Evolutionary conservation across 2,797 vertebrate genomes (phyloP).

Genomic region (Syngnathus acus): DNA sequence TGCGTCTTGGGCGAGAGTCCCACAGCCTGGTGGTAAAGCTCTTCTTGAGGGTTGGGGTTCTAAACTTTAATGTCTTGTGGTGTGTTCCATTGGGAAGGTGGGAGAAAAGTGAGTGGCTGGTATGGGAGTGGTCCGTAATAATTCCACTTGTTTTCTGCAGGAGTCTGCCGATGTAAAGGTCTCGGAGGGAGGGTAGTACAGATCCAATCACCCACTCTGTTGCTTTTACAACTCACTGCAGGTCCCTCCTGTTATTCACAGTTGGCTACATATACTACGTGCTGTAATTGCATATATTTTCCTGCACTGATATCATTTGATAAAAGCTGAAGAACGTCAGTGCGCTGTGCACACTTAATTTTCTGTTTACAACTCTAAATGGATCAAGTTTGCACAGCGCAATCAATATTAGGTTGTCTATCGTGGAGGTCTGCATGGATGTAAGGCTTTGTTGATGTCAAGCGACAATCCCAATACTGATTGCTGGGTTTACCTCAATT

Average conservation of each 20-base stretch:
- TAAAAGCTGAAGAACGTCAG: background rate
- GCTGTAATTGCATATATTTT: background rate
- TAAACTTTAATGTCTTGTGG: background rate
- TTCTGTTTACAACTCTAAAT: background rate
- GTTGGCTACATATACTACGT: background rate
- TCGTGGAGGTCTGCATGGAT: background rate
- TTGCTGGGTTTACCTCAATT: background rate
- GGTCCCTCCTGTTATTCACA: background rate
- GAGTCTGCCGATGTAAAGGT: background rate
- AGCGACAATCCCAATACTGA: background rate
- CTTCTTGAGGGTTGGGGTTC: background rate
- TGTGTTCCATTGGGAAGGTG: background rate
- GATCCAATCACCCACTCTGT: background rate
- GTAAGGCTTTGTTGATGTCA: background rate
- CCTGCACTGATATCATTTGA: background rate
- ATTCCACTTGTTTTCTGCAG: background rate
- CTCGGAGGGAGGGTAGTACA: background rate
- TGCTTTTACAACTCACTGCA: background rate
- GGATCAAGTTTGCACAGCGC: background rate
- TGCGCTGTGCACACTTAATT: background rate
- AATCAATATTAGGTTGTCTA: background rate
- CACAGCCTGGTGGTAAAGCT: background rate
- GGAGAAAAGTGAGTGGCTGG: background rate
- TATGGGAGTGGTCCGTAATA: background rate
- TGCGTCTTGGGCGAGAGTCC: background rate